Base-by-base conservation (phyloP, 2,888 invertebrate species). In the Trissoscelio sp. region DNA sequence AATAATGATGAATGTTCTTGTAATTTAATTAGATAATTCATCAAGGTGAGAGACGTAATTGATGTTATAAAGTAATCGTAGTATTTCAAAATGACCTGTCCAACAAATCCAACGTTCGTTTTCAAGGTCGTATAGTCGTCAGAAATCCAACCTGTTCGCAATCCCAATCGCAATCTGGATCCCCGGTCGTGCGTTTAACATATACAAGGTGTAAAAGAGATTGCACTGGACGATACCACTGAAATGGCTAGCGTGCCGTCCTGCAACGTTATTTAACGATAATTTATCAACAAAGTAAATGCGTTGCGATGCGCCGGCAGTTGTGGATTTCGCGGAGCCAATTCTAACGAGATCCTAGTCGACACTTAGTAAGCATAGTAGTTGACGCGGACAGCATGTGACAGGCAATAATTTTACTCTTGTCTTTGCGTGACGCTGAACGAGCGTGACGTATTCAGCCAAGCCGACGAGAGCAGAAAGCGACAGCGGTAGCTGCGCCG, bases 381-480 rank as follows among this genome's bases (percentile, higher is more conserved):
- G 58, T 74, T 74, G 78, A 73, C 53, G 57, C 53, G 46, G 44
- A 70, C 69, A 53, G 64, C 69, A 51, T 77, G 53, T 77, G 79
- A 72, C 79, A 77, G 69, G 79, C 79, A 79, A 77, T 82, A 75
- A 82, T 82, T 82, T 79, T 66, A 46, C 72, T 66, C 79, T 74
- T 81, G 81, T 81, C 81, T 81, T 78, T 74, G 78, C 81, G 81
- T 81, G 81, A 78, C 69, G 73, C 62, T 73, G 69, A 81, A 78
- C 37, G 57, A 81, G 81, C 81, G 53, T 72, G 77, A 77, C 77
- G 72, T 77, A 72, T 58, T 18, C 81, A 39, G 46, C 66, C 34
- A 69, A 80, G 73, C 62, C 62, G 58, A 57, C 51, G 24, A 70
- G 64, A 80, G 64, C 62, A 64, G 74, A 48, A 70, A 80, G 70